Percentiles rank a stretch among this genome's conserved stretches.
These are phyloP conservation scores for Ferdinandea cuprea DNA, from an alignment of 2,888 invertebrate species.

Conservation along the genomic window DNA sequence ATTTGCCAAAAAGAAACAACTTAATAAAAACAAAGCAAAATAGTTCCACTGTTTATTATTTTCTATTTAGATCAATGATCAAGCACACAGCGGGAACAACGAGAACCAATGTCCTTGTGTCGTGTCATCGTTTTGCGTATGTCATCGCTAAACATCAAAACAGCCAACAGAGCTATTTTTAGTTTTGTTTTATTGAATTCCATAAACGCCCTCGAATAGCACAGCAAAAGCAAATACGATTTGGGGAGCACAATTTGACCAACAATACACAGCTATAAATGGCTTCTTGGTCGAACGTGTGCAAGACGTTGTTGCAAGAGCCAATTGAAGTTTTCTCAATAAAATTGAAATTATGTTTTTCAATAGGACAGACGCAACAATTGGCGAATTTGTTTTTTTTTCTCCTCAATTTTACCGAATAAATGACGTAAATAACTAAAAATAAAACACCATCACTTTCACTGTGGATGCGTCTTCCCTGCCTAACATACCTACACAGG, in stretches of 20 bases:
- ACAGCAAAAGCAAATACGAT: background rate
- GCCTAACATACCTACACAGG: background rate
- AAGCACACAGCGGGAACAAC: conserved; percentile 18
- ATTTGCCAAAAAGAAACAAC: background rate
- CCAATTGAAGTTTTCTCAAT: conserved; percentile 5
- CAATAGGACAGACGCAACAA: conserved; percentile 16
- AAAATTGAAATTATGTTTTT: conserved; percentile 2
- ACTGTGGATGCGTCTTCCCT: conserved; percentile 21
- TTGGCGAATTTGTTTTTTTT: conserved; percentile 16
- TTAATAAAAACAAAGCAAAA: conserved; percentile 33
- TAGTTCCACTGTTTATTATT: conserved; percentile 19
- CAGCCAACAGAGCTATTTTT: conserved; percentile 47
- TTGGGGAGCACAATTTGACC: conserved; percentile 26
- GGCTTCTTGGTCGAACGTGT: conserved; percentile 24
- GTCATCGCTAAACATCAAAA: conserved; percentile 57
- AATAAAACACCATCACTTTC: conserved; percentile 60
- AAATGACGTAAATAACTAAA: conserved; percentile 66
- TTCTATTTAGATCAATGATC: conserved; percentile 70
- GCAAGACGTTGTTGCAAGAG: background rate
- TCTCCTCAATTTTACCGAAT: background rate
- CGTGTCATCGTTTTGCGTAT: conserved; percentile 24
- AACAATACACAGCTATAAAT: conserved; percentile 25
- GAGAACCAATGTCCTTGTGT: conserved; percentile 55
- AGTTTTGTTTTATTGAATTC: conserved; percentile 51
- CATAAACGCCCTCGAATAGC: conserved; percentile 50